Evolutionary conservation across 2,888 invertebrate genomes (phyloP), one percentile per base, ranked within the genome.

Genomic region (Microctonus hyperodae): DNA sequence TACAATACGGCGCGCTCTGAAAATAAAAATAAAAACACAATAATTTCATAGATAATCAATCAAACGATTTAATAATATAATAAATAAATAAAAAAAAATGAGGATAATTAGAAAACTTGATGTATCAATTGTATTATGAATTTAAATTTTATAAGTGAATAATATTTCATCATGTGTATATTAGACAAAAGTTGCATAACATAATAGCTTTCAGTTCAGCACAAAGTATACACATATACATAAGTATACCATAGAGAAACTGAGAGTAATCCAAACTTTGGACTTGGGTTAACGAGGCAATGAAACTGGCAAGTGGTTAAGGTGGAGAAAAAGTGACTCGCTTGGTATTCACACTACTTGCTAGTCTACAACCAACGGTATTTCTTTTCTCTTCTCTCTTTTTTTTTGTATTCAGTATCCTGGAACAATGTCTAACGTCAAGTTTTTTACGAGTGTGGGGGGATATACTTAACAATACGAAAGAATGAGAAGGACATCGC

Each of bases 1-100:
- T 98, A 77, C 96, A 94, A 84, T 98, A 99, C 1, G 98, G 98
- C 61, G 94, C 90, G 84, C 97, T 97, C 96, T 98, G 84, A 7
- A 67, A 72, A 58, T 67, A 64, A 66, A 50, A 51, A 25, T 48
- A 51, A 33, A 16, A 40, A 20, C 9, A 20, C 7, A 25, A 13
- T 28, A n/a, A 37, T 44, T 22, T 22, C 40, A 33, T 44, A 9
- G 37, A n/a, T 60, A 55, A 61, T 55, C n/a, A n/a, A n/a, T n/a
- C n/a, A n/a, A 58, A 64, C 20, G 56, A n/a, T n/a, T n/a, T n/a
- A n/a, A n/a, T n/a, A n/a, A n/a, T n/a, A n/a, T n/a, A 35, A 1
- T 9, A 20, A 7, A 11, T 37, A 37, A 48, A 33, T 35, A 22
- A 53, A 50, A 11, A 64, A 31, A 9, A 44, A 16, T 6, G 16